These are phyloP conservation scores for Philereme transversata DNA, from an alignment of 2,888 invertebrate species.

Conservation along the genomic window DNA sequence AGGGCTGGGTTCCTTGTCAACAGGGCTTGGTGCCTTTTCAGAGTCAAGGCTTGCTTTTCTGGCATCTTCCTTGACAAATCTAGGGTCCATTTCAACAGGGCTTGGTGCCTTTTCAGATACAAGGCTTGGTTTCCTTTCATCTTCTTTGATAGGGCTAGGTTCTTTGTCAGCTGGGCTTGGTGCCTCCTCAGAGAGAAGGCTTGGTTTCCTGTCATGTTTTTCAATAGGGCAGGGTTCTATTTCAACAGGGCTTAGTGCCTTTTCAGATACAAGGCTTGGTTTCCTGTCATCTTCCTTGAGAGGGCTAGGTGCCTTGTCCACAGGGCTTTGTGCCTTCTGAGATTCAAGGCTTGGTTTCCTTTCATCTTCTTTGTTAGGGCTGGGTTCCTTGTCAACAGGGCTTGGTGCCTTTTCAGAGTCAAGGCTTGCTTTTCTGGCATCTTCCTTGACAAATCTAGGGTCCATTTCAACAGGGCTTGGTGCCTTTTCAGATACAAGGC, in stretches of 20 bases:
- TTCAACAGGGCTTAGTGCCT: conserved; percentile 8
- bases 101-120: conserved; percentile 4
- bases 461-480: neutral
- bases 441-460: neutral
- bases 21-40: conserved; percentile 24
- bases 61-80: conserved; percentile 21
- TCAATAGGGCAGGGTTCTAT: no score
- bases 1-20: conserved; percentile 19
- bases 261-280: neutral
- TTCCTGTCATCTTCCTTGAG: conserved; percentile 8
- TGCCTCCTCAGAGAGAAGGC: conserved; percentile 24
- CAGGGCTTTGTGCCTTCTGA: neutral
- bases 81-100: conserved; percentile 26
- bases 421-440: neutral
- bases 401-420: neutral
- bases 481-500: neutral
- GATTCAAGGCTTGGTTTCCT: neutral
- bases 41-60: conserved; percentile 15
- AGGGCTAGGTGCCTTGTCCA: neutral
- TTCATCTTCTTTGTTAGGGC: neutral
- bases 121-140: neutral
- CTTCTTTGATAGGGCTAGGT: conserved; percentile 11
- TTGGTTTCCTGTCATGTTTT: conserved; percentile 27
- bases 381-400: neutral
- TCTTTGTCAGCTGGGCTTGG: no score